These are phyloP conservation scores for Penelope pileata DNA, from an alignment of 2,113 vertebrate genomes.

Conservation along the genomic window DNA sequence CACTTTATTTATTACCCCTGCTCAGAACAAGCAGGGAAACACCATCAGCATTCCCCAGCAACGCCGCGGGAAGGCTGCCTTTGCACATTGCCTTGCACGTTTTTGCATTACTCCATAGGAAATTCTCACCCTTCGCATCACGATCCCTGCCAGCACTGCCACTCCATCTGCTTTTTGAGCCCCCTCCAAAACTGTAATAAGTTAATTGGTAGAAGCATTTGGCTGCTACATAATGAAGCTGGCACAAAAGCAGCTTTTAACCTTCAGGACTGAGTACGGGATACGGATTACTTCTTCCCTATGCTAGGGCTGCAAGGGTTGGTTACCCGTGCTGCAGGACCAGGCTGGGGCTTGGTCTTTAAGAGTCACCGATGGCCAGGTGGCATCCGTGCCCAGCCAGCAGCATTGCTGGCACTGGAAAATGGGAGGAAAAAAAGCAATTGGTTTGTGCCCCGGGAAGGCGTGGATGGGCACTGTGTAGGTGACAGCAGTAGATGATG, in stretches of 20 bases:
- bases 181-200: neutral
- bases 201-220: constrained; percentile 47
- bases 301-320: neutral
- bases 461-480: no score
- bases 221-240: neutral
- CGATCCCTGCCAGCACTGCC: neutral
- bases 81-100: neutral
- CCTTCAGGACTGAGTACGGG: neutral
- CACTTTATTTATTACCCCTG: neutral
- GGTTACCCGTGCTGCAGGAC: rapidly evolving
- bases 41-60: neutral
- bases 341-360: neutral
- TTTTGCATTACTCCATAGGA: neutral
- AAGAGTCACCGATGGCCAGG: neutral
- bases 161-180: constrained; percentile 43
- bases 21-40: neutral
- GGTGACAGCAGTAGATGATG: neutral
- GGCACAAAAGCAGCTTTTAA: neutral
- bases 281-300: neutral
- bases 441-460: neutral
- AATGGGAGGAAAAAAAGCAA: neutral
- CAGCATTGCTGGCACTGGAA: neutral
- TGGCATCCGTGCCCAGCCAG: neutral
- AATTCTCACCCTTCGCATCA: constrained; percentile 38
- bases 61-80: neutral